Evolutionary conservation across 2,797 vertebrate species (phyloP).

Genomic region (Prionace glauca): DNA sequence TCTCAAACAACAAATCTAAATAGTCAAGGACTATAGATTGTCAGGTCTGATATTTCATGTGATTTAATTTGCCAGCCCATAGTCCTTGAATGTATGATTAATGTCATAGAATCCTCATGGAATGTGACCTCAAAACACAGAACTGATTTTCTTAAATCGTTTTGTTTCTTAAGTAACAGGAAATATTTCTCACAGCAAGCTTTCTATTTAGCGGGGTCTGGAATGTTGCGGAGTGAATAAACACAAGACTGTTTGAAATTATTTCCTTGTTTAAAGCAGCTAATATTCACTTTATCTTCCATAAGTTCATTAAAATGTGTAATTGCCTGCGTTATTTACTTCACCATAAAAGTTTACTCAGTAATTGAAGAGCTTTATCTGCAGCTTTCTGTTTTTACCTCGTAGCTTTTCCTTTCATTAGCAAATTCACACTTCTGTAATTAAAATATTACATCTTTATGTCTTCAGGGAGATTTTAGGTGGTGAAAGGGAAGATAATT

Average conservation of each 20-base stretch:
- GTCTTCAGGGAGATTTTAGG: slow-evolving; percentile 2
- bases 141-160: not conserved
- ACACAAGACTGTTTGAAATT: not conserved
- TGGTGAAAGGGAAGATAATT: slow-evolving; percentile 17
- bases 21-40: slow-evolving; percentile 14
- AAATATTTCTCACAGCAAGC: not conserved
- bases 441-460: slow-evolving; percentile 22
- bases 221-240: not conserved
- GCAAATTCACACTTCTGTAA: slow-evolving; percentile 29
- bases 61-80: slow-evolving; percentile 1
- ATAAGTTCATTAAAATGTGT: slow-evolving; percentile 9
- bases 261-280: not conserved
- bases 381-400: not conserved
- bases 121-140: slow-evolving; percentile 13
- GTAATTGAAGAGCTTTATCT: slow-evolving; percentile 26
- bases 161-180: not conserved
- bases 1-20: slow-evolving; percentile 20
- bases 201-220: not conserved
- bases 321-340: slow-evolving; percentile 19
- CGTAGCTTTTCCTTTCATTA: slow-evolving; percentile 9
- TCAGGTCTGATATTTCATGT: slow-evolving; percentile 32
- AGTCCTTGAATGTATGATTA: slow-evolving; percentile 24
- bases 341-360: not conserved
- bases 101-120: not conserved
- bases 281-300: not conserved